Evolutionary conservation across 2,113 vertebrate species (phyloP).

Genomic region (Vombatus ursinus): DNA sequence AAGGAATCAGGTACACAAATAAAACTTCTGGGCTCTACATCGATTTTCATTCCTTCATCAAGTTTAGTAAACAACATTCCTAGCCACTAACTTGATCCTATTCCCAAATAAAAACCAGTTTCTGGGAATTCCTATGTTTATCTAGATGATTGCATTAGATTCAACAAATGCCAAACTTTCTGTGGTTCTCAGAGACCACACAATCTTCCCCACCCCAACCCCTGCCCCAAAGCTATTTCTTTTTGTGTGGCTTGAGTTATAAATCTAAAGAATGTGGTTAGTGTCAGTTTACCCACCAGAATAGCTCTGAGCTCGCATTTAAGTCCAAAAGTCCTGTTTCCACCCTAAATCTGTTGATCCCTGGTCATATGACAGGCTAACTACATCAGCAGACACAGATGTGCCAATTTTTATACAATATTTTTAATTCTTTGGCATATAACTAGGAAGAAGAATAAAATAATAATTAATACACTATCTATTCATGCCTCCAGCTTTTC

Average conservation of each 20-base stretch:
- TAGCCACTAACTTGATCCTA: background rate
- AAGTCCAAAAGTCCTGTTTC: background rate
- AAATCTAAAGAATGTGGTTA: background rate
- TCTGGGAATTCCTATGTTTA: background rate
- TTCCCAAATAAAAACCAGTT: background rate
- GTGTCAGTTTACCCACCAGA: background rate
- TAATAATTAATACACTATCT: background rate
- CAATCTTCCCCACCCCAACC: background rate
- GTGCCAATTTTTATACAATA: background rate
- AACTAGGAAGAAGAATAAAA: background rate
- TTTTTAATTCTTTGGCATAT: background rate
- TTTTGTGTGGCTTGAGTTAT: background rate
- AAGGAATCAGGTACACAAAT: background rate
- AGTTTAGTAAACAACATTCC: background rate
- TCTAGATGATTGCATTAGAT: background rate
- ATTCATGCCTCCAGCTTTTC: background rate
- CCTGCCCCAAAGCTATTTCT: background rate
- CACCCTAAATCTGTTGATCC: background rate
- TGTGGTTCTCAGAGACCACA: background rate
- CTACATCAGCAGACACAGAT: no score
- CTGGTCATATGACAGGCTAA: background rate
- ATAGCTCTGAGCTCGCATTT: background rate
- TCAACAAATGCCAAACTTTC: background rate
- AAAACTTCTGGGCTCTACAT: background rate
- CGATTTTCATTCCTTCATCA: background rate